These are phyloP conservation scores for Entelurus aequoreus DNA, from an alignment of 2,113 vertebrate genomes.

Conservation along the genomic window DNA sequence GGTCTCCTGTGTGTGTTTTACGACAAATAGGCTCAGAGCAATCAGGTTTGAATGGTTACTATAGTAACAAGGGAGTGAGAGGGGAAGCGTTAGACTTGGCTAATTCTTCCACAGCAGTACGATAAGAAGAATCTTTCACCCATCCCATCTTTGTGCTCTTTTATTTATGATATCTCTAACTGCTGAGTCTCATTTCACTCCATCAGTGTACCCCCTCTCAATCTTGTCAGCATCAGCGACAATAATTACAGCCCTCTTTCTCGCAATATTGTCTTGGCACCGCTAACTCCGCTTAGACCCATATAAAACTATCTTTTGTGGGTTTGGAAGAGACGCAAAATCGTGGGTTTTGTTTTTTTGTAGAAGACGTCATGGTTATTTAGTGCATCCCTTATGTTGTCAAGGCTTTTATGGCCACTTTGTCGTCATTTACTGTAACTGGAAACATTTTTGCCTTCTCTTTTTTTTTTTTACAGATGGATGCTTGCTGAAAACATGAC, in stretches of 20 bases:
- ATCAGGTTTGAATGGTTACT: constrained; percentile 68
- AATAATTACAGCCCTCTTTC: constrained; percentile 26
- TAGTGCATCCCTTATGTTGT: constrained; percentile 10
- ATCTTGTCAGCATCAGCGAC: constrained; percentile 12
- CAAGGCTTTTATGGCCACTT: constrained; percentile 3
- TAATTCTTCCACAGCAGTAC: constrained; percentile 26
- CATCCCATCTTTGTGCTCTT: constrained; percentile 3
- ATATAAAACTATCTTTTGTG: background rate
- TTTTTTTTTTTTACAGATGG: background rate
- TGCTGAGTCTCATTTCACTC: background rate
- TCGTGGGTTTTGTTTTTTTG: background rate
- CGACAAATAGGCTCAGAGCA: constrained; percentile 70
- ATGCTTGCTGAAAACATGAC: background rate
- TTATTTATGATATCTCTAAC: constrained; percentile 1
- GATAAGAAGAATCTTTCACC: constrained; percentile 12
- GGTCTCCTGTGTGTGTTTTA: constrained; percentile 59
- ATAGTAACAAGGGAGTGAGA: constrained; percentile 59
- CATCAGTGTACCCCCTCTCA: background rate
- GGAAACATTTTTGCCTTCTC: background rate
- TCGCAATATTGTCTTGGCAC: background rate
- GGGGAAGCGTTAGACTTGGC: constrained; percentile 68
- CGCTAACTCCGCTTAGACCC: background rate
- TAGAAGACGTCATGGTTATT: constrained; percentile 4
- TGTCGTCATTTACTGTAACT: constrained; percentile 7
- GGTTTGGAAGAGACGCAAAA: background rate